Base-by-base conservation (phyloP, 2,113 vertebrate species). In the Centrocercus urophasianus region DNA sequence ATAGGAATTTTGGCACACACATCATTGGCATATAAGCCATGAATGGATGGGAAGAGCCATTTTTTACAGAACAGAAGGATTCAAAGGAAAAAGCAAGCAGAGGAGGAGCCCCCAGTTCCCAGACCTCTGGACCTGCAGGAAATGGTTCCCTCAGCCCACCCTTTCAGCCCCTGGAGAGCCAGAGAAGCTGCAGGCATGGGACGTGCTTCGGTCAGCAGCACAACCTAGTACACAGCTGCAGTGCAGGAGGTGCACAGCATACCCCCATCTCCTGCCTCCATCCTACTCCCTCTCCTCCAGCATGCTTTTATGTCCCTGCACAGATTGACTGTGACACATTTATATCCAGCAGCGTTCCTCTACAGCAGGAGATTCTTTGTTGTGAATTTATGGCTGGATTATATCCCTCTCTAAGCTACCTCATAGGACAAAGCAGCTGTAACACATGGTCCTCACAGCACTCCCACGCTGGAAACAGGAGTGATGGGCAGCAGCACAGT, bases 181-280 rank as follows among this genome's bases (percentile, higher is more conserved):
- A 36, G 57, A 36, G 20, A 28, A 45, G 64, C 67, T 70, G 72
- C 7, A 10, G 22, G n/a, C 3, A 11, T 5, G 60, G 64, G 36
- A 28, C 24, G n/a, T n/a, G 34, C 24, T 18, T 0, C 22, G 47
- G 14, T 8, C 61, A 64, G 34, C 32, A 47, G 69, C 10, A 71
- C 47, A 7, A 21, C 20, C 64, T 13, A 6, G 19, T 73, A 48
- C 30, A 8, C 63, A 25, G 13, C 10, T 77, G 45, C 36, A 40
- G 20, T 0, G 0, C n/a, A 59, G 56, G n/a, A 0, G 0, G 38
- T 34, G 32, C 0, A 0, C 60, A 28, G 48, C 1, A 0, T 0
- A 3, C 38, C 42, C 38, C 64, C 75, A 3, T 7, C 52, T 16
- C 27, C 27, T 15, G 0, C 42, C 60, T 66, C 76, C 8, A 21